Evolutionary conservation across 1,140 invertebrate species (phyloP).

Genomic region (Hirudo medicinalis): DNA sequence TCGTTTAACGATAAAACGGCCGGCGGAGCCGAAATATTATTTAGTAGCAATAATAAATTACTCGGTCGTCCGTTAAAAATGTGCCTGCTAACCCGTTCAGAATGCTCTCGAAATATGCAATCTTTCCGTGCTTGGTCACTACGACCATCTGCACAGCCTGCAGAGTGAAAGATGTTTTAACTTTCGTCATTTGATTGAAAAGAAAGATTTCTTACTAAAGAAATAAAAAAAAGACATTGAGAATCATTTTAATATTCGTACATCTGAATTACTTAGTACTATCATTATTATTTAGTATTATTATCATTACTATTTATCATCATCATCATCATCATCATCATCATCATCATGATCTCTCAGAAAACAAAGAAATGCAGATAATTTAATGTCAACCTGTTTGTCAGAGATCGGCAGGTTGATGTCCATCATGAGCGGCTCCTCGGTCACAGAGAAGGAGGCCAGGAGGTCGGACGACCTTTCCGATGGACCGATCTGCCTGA

Average conservation of each 20-base stretch:
- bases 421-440: slow-evolving; percentile 49
- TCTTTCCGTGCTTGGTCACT: slow-evolving; percentile 57
- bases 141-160: slow-evolving; percentile 48
- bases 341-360: no score
- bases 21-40: no score
- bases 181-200: no score
- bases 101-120: slow-evolving; percentile 60
- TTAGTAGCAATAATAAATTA: no score
- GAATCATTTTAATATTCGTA: no score
- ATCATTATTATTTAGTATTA: no score
- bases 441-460: slow-evolving; percentile 51
- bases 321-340: no score
- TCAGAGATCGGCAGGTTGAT: slow-evolving; percentile 26
- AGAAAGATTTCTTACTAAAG: no score
- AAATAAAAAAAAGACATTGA: no score
- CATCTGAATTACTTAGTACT: no score
- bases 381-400: slow-evolving; percentile 9
- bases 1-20: no score
- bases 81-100: slow-evolving; percentile 50
- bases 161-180: slow-evolving; percentile 19
- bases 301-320: no score
- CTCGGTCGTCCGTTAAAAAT: background rate
- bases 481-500: slow-evolving; percentile 30
- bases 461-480: slow-evolving; percentile 33
- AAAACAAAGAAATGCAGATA: slow-evolving; percentile 10